A percentile compares a stretch with the other conserved stretches of the same genome.
These are phyloP conservation scores for Gymnothorax javanicus DNA, from an alignment of 2,797 vertebrate genomes.

Conservation along the genomic window DNA sequence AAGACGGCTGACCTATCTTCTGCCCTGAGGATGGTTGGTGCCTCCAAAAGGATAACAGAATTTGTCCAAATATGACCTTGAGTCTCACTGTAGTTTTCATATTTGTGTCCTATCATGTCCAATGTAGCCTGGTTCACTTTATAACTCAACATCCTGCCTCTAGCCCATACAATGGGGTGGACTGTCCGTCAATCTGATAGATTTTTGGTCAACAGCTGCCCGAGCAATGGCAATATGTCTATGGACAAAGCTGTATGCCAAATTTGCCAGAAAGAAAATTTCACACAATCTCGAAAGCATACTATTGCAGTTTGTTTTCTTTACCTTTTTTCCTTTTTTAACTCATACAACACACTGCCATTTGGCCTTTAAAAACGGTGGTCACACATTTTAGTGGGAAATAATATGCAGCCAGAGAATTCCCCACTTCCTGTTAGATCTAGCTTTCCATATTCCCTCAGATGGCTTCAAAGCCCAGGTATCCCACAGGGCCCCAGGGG, in stretches of 20 bases:
- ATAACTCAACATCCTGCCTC: neutral
- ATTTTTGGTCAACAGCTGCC: neutral
- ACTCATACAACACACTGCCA: slow-evolving; percentile 39
- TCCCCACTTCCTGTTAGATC: slow-evolving; percentile 60
- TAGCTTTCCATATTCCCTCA: slow-evolving; percentile 46
- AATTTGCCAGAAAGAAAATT: neutral
- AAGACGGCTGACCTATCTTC: slow-evolving; percentile 51
- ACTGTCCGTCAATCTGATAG: neutral
- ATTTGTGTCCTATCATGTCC: too few relatives aligned
- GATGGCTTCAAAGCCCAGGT: slow-evolving; percentile 74
- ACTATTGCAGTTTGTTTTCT: slow-evolving; percentile 22
- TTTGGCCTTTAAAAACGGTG: slow-evolving; percentile 45
- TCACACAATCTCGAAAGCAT: neutral
- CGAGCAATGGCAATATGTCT: neutral
- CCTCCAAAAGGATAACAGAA: slow-evolving; percentile 37
- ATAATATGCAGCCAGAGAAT: slow-evolving; percentile 56
- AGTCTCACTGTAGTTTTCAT: slow-evolving; percentile 35
- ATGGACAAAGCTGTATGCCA: neutral
- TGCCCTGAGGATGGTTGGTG: slow-evolving; percentile 52
- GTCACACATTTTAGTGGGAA: slow-evolving; percentile 55
- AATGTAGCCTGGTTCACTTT: neutral
- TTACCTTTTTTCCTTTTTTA: slow-evolving; percentile 29
- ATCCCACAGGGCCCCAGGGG: slow-evolving; percentile 67
- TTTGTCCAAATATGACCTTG: slow-evolving; percentile 42
- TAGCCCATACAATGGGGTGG: neutral